These are phyloP conservation scores for Yasuhikotakia modesta DNA, from an alignment of 2,797 vertebrate species.

Conservation along the genomic window DNA sequence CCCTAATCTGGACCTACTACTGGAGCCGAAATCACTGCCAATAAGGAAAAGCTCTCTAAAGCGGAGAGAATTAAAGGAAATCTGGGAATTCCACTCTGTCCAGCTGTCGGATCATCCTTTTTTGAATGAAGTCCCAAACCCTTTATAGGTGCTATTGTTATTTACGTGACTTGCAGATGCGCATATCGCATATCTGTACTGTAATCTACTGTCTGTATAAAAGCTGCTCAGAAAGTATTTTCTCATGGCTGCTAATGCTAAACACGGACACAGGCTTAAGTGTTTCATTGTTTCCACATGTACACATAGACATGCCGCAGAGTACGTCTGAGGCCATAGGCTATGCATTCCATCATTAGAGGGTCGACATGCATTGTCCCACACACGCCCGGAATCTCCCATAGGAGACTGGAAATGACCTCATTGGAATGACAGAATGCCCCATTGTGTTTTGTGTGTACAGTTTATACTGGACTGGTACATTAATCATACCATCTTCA, in stretches of 20 bases:
- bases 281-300: slow-evolving; percentile 27
- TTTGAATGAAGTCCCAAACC: slow-evolving; percentile 40
- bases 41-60: slow-evolving; percentile 43
- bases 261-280: slow-evolving; percentile 24
- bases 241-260: slow-evolving; percentile 32
- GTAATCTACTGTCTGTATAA: slow-evolving; percentile 26
- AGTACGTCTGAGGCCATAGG: slow-evolving; percentile 25
- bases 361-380: slow-evolving; percentile 20
- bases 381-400: slow-evolving; percentile 1
- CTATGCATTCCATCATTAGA: slow-evolving; percentile 43
- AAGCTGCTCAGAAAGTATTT: background rate
- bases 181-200: slow-evolving; percentile 33
- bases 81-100: slow-evolving; percentile 25
- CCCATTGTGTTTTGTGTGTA: slow-evolving; percentile 27
- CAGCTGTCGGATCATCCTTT: slow-evolving; percentile 19
- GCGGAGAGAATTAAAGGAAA: slow-evolving; percentile 56
- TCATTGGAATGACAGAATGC: slow-evolving; percentile 14
- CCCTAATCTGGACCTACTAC: slow-evolving; percentile 9
- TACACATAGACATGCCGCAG: slow-evolving; percentile 36
- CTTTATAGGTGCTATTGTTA: slow-evolving; percentile 10
- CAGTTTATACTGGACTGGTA: slow-evolving; percentile 12
- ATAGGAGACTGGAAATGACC: slow-evolving; percentile 26
- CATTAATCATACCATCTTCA: background rate
- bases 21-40: slow-evolving; percentile 32
- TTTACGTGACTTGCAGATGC: slow-evolving; percentile 19